A percentile compares a stretch with the other conserved stretches of the same genome.
Evolutionary conservation across 2,888 invertebrate genomes (phyloP).

Genomic region (Nasonia oneida): DNA sequence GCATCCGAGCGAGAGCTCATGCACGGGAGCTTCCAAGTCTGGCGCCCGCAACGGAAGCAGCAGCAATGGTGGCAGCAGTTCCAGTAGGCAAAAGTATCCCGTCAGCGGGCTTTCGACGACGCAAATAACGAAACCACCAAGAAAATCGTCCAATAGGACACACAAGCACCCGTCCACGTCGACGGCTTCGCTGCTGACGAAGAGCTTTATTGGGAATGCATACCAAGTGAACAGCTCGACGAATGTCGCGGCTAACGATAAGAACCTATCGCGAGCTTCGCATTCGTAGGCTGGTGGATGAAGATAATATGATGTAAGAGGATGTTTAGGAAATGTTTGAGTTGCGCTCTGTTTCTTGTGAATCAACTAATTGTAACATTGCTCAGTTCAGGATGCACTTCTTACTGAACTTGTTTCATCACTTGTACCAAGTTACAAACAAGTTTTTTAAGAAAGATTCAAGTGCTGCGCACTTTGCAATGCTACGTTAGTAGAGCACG

Average conservation of each 20-base stretch:
- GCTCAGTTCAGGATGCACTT: not conserved
- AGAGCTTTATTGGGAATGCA: not conserved
- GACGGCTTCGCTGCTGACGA: slow-evolving; percentile 4
- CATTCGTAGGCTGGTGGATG: slow-evolving; percentile 70
- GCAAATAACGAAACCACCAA: slow-evolving; percentile 81
- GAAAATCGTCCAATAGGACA: slow-evolving; percentile 51
- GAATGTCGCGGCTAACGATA: slow-evolving; percentile 66
- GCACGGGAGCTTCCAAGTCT: slow-evolving; percentile 67
- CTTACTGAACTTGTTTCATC: not conserved
- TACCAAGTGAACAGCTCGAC: slow-evolving; percentile 66
- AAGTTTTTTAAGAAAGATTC: not conserved
- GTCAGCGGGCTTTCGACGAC: slow-evolving; percentile 84
- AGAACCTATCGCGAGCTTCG: slow-evolving; percentile 74
- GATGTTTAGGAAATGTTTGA: not conserved
- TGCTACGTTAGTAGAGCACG: not conserved
- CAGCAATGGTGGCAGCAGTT: slow-evolving; percentile 75
- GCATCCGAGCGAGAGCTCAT: slow-evolving; percentile 78
- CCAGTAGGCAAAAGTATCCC: slow-evolving; percentile 83
- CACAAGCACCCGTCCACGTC: slow-evolving; percentile 57
- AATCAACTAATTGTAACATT: not conserved
- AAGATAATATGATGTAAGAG: not conserved
- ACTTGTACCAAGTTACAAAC: not conserved
- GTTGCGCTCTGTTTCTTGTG: not conserved
- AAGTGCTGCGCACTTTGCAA: not conserved
- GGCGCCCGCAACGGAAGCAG: slow-evolving; percentile 65